Percentiles rank a stretch among this genome's conserved stretches.
Conservation (phyloP, 1,140 invertebrate species). For the Aphidius ervi region DNA sequence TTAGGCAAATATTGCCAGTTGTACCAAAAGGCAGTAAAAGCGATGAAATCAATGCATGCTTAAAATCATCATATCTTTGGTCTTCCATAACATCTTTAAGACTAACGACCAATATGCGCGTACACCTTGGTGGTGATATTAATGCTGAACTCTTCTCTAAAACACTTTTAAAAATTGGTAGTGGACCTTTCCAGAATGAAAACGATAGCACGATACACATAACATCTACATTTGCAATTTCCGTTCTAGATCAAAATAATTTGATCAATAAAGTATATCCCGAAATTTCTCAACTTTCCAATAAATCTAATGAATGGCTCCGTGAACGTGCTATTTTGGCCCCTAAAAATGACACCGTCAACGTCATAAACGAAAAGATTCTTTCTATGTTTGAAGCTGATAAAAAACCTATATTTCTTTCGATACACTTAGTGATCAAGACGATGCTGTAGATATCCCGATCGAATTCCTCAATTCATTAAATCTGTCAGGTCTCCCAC, state of each 20-base stretch:
- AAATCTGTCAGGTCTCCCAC: constrained; percentile 35
- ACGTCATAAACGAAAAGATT: constrained; percentile 22
- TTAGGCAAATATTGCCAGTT: constrained; percentile 51
- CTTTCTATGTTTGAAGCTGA: constrained; percentile 27
- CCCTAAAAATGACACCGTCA: constrained; percentile 43
- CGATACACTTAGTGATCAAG: constrained; percentile 31
- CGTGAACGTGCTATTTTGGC: constrained; percentile 41
- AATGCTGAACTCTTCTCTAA: constrained; percentile 40
- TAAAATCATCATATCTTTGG: constrained; percentile 46
- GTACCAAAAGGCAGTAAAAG: constrained; percentile 37
- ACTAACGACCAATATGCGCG: constrained; percentile 47
- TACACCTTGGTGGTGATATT: constrained; percentile 42
- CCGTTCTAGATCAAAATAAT: constrained; percentile 34
- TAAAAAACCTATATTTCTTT: constrained; percentile 39
- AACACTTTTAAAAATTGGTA: constrained; percentile 37
- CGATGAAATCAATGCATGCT: constrained; percentile 30
- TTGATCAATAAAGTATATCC: constrained; percentile 44
- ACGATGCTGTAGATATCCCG: constrained; percentile 38
- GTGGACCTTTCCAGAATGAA: constrained; percentile 25
- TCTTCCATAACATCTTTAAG: constrained; percentile 27
- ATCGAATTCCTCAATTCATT: constrained; percentile 44
- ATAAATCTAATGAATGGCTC: constrained; percentile 44
- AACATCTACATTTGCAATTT: constrained; percentile 24
- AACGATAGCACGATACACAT: constrained; percentile 11
- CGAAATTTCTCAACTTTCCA: constrained; percentile 37